Conservation (phyloP, 2,888 invertebrate genomes). For the Elgonia sp. region DNA sequence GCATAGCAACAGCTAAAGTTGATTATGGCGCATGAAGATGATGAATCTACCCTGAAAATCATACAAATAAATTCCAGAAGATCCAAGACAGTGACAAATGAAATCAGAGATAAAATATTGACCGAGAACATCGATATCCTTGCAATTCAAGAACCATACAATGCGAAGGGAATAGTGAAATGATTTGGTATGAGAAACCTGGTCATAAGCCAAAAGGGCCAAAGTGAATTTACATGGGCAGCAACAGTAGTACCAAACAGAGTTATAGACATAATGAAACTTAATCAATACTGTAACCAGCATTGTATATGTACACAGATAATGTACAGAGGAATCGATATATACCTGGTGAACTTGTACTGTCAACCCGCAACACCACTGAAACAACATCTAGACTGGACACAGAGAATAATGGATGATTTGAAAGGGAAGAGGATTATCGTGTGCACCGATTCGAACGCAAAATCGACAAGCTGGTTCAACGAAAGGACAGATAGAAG, state of each 20-base stretch:
- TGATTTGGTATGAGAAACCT: not conserved
- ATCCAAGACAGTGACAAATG: not conserved
- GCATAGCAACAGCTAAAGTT: not conserved
- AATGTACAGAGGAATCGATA: too few species aligned
- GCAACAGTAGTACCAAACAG: not conserved
- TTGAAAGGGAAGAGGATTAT: too few species aligned
- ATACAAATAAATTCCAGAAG: conserved; percentile 26
- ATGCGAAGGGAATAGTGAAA: not conserved
- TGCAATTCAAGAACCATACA: conserved; percentile 10
- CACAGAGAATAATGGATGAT: too few species aligned
- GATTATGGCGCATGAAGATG: conserved; percentile 37
- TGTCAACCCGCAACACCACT: too few species aligned
- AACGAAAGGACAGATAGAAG: not conserved
- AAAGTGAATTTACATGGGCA: not conserved
- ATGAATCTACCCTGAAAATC: conserved; percentile 14
- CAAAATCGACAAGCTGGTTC: too few species aligned
- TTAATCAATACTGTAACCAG: not conserved
- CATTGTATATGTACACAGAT: too few species aligned
- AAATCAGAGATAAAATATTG: not conserved
- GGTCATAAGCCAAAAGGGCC: not conserved
- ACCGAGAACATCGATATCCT: not conserved
- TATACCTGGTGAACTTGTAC: too few species aligned
- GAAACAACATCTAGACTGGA: too few species aligned
- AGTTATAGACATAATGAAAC: not conserved
- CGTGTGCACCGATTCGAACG: too few species aligned